Conservation (phyloP, 2,797 vertebrate genomes). For the Orestias chungarensis region DNA sequence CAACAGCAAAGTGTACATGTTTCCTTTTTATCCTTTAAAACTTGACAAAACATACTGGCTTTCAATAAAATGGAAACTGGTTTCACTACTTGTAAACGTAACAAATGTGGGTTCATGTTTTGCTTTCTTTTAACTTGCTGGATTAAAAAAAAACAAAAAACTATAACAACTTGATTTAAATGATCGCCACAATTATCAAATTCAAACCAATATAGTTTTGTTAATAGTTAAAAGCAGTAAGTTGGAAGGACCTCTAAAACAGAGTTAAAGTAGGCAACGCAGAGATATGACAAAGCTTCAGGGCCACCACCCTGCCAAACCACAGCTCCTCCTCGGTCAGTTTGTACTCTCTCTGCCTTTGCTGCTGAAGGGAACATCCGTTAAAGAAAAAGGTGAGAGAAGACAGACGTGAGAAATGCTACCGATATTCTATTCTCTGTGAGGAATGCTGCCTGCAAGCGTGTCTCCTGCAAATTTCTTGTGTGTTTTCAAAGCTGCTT, state of each 20-base stretch:
- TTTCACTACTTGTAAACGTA: neutral
- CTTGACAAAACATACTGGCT: neutral
- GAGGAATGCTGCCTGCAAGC: slow-evolving; percentile 39
- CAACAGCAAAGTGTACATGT: neutral
- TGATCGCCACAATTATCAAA: neutral
- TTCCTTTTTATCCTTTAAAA: neutral
- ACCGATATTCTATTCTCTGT: slow-evolving; percentile 64
- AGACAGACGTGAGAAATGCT: slow-evolving; percentile 57
- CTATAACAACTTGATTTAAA: neutral
- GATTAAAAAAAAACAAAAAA: no score
- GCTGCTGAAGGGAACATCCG: slow-evolving; percentile 51
- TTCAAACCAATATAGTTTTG: slow-evolving; percentile 13
- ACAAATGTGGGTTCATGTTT: neutral
- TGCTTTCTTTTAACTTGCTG: neutral
- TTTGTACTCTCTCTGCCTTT: slow-evolving; percentile 49
- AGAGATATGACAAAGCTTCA: slow-evolving; percentile 27
- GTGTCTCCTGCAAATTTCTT: slow-evolving; percentile 46
- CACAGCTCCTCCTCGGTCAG: slow-evolving; percentile 24
- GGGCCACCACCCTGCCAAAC: slow-evolving; percentile 40
- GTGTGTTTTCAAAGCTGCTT: slow-evolving; percentile 41
- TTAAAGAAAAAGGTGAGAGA: slow-evolving; percentile 45
- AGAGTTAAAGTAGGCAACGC: slow-evolving; percentile 47
- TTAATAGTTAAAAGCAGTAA: slow-evolving; percentile 10
- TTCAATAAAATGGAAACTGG: neutral
- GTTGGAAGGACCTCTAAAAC: slow-evolving; percentile 27